A percentile compares a stretch with the other conserved stretches of the same genome.
phyloP scores from a whole-genome alignment of 2,113 vertebrate genomes.

The Nerophis lumbriciformis region DNA sequence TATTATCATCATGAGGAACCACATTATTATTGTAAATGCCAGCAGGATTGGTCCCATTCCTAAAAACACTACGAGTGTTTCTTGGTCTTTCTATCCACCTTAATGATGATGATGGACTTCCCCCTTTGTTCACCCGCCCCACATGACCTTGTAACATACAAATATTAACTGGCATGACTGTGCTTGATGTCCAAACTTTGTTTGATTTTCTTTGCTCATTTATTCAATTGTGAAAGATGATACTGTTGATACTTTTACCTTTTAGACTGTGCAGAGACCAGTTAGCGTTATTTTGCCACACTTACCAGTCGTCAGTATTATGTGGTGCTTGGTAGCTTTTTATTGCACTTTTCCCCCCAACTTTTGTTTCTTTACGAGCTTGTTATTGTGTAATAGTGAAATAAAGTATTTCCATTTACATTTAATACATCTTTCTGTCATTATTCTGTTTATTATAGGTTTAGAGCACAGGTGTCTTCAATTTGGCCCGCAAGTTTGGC shows the following conservation, averaged over 20 bases:
- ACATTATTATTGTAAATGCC: neutral
- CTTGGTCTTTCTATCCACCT: conserved; percentile 74
- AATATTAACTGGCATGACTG: conserved; percentile 75
- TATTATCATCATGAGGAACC: too few relatives aligned
- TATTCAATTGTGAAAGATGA: conserved; percentile 57
- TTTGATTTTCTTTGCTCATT: conserved; percentile 68
- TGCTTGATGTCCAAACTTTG: conserved; percentile 68
- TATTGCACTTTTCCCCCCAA: conserved; percentile 53
- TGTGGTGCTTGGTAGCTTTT: conserved; percentile 83
- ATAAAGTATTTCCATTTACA: conserved; percentile 96
- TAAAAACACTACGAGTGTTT: neutral
- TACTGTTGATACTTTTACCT: conserved; percentile 26
- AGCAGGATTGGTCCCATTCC: conserved; percentile 5
- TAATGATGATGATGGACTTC: conserved; percentile 52
- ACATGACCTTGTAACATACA: conserved; percentile 71
- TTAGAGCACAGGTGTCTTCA: too few relatives aligned
- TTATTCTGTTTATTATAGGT: neutral
- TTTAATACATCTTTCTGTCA: conserved; percentile 31
- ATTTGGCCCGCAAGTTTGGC: too few relatives aligned
- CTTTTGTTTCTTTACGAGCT: conserved; percentile 80
- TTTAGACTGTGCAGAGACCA: conserved; percentile 55
- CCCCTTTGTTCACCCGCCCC: conserved; percentile 41
- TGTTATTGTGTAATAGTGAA: conserved; percentile 94
- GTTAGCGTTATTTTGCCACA: conserved; percentile 66
- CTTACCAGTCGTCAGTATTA: conserved; percentile 78